These are phyloP conservation scores for Polia nebulosa DNA, from an alignment of 2,888 invertebrate genomes.

Conservation along the genomic window DNA sequence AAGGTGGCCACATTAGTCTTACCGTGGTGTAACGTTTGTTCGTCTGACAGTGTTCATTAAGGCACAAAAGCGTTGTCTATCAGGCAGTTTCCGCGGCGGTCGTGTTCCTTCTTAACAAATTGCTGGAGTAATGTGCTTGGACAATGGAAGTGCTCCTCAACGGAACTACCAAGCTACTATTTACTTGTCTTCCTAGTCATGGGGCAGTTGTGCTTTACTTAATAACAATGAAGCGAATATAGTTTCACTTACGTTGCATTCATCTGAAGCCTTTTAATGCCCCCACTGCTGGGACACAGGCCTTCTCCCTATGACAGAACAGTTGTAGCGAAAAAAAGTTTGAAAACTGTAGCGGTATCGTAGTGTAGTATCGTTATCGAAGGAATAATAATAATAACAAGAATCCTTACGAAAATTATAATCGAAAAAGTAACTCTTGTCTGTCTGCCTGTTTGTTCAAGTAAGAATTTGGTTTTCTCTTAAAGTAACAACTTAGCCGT, in stretches of 20 bases:
- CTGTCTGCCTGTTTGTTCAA: no score
- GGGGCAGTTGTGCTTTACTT: conserved; percentile 57
- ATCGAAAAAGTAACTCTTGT: no score
- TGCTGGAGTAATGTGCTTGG: conserved; percentile 81
- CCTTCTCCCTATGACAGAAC: no score
- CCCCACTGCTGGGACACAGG: no score
- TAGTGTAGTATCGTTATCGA: neutral
- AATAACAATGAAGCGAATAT: conserved; percentile 46
- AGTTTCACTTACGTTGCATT: conserved; percentile 3
- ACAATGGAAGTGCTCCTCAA: conserved; percentile 72
- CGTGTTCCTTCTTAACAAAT: conserved; percentile 83
- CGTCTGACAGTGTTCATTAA: conserved; percentile 87
- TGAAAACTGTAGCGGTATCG: neutral
- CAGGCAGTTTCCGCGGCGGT: conserved; percentile 81
- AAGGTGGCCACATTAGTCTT: conserved; percentile 85
- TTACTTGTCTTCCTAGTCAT: conserved; percentile 63
- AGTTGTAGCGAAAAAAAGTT: no score
- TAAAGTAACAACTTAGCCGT: no score
- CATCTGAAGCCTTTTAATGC: no score
- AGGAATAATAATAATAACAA: no score
- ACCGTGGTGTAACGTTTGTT: conserved; percentile 80
- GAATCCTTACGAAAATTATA: no score
- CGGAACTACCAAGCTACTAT: conserved; percentile 70
- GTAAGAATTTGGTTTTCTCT: no score
- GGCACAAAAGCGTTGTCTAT: conserved; percentile 86